Evolutionary conservation across 2,113 vertebrate species (phyloP), one percentile per base, ranked within the genome.

Genomic region (Pelecanus crispus): DNA sequence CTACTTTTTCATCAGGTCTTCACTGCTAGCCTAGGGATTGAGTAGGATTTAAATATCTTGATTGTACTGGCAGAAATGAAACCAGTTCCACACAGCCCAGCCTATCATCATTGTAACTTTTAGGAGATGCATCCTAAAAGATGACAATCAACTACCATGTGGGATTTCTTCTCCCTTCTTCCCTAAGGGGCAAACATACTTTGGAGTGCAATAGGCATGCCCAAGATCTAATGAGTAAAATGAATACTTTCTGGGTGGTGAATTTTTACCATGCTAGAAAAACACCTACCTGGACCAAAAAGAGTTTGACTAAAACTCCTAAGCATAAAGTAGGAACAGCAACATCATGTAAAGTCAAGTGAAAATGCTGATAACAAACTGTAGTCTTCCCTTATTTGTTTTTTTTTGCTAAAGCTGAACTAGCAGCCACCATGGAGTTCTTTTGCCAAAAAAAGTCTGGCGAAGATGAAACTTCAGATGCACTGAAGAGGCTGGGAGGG

Each of bases 91-190:
- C 42, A 66, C 15, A 58, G 22, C 36, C 34, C 38, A 65, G 26
- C 47, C 20, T 9, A 52, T 65, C 34, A 52, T 28, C 28, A 25
- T 16, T 4, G 2, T 61, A 12, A 63, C 36, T 93, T 87, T 79
- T 21, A 83, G 52, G 73, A 81, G 22, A 70, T 34, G 7, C 7
- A 56, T 72, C 34, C 24, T 82, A 61, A 82, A 92, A 92, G 28
- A 40, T 11, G 13, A 26, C 36, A 44, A 34, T 55, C 16, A 82
- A 32, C 56, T 59, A 28, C 0, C 0, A 2, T 26, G 21, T 19
- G 13, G 34, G 13, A 55, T 73, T 86, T 94, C 36, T 93, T 73
- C 17, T 86, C 14, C 17, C 7, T 61, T 73, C 58, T 81, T 84
- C 31, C n/a, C 7, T 66, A 58, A 74, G 4, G 17, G 38, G 9